A percentile compares a stretch with the other conserved stretches of the same genome.
phyloP scores from a whole-genome alignment of 2,113 vertebrate genomes.

The Caracal caracal region DNA sequence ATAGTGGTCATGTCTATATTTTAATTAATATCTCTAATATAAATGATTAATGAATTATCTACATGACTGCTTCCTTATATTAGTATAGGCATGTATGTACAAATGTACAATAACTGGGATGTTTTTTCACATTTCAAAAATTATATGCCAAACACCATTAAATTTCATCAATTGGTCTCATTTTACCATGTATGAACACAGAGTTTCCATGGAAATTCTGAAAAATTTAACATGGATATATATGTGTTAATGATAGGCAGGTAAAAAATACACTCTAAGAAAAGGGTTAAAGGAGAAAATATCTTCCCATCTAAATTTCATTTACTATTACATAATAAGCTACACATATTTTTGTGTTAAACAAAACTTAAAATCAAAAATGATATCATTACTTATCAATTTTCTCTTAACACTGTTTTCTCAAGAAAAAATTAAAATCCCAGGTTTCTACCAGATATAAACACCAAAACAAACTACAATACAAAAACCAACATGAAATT shows the following conservation, averaged over 20 bases:
- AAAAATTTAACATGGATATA: neutral
- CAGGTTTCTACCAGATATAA: constrained; percentile 36
- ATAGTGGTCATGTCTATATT: neutral
- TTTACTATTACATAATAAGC: constrained; percentile 20
- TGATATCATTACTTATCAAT: neutral
- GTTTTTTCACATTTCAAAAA: constrained; percentile 34
- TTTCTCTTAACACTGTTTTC: constrained; percentile 24
- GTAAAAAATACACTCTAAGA: neutral
- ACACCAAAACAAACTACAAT: neutral
- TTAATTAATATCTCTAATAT: neutral
- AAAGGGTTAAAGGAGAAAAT: constrained; percentile 42
- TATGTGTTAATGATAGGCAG: neutral
- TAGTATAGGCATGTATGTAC: neutral
- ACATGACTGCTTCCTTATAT: neutral
- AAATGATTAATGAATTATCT: constrained; percentile 43
- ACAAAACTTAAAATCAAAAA: constrained; percentile 44
- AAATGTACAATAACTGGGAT: neutral
- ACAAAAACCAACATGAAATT: constrained; percentile 50
- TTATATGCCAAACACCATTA: constrained; percentile 10
- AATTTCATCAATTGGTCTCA: neutral
- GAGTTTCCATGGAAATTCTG: constrained; percentile 6
- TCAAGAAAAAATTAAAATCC: neutral
- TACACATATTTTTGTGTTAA: constrained; percentile 4
- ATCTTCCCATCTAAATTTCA: constrained; percentile 46
- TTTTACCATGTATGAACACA: neutral